Evolutionary conservation across 1,140 invertebrate genomes (phyloP), one percentile per base, ranked within the genome.

Genomic region (Trachelipus rathkii): DNA sequence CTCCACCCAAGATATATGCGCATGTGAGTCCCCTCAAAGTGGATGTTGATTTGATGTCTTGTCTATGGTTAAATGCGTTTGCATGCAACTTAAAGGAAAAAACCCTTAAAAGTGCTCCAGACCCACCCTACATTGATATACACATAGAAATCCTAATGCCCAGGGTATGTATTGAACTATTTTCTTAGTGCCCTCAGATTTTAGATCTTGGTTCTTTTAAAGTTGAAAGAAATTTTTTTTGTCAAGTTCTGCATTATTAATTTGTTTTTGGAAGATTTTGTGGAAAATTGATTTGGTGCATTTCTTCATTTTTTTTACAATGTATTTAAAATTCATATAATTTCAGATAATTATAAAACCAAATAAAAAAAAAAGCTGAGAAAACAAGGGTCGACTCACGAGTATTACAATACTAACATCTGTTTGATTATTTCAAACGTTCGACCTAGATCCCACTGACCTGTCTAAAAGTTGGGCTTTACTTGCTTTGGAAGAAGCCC

Each of bases 1-100:
- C 96, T 21, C 90, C 94, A 70, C 92, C 95, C 45, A 97, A 97
- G 84, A 89, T 97, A 82, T 97, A 94, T 85, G 89, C 93, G 7
- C 92, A 96, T 83, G 83, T 97, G 13, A 95, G 95, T 86, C 96
- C 95, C 0, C 87, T 97, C 53, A 90, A 93, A 83, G 84, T 97
- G 44, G 89, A 90, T 78, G 90, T 97, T 80, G 95, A 98, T 85
- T 86, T 91, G 70, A 88, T 91, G 74, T 96, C 93, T 43, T 87
- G 94, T 78, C 85, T 97, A 23, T 98, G 96, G 96, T 88, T 96
- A 44, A 95, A 96, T 84, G 93, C 93, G n/a, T 98, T 98, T 85
- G 88, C 90, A 66, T 88, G 95, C 60, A 95, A 95, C 87, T 87
- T 98, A 23, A 89, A 92, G 83, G 88, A 93, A 80, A 92, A 92